These are phyloP conservation scores for Probosciger aterrimus DNA, from an alignment of 2,113 vertebrate species.

Conservation along the genomic window DNA sequence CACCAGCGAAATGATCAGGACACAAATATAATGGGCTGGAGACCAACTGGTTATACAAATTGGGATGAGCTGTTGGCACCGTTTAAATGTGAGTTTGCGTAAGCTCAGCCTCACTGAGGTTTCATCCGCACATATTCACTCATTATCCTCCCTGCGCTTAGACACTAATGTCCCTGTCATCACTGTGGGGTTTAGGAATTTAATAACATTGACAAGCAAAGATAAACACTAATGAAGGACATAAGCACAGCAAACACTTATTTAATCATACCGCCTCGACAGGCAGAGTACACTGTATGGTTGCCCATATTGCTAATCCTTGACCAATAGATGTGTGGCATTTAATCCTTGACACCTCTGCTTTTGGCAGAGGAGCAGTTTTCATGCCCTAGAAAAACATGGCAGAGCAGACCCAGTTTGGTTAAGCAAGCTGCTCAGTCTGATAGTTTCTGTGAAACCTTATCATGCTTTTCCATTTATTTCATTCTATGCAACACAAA, in stretches of 20 bases:
- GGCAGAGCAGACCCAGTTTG: background rate
- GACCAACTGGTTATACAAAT: background rate
- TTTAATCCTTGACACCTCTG: background rate
- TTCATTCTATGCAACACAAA: background rate
- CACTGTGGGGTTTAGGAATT: background rate
- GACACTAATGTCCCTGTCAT: background rate
- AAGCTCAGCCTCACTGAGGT: background rate
- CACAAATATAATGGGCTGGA: background rate
- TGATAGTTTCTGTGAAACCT: background rate
- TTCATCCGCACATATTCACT: background rate
- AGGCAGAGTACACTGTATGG: background rate
- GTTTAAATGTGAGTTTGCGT: background rate
- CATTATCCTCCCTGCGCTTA: background rate
- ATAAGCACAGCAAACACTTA: background rate
- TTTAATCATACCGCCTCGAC: background rate
- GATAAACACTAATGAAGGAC: background rate
- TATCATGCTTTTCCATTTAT: background rate
- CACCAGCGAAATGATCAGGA: background rate
- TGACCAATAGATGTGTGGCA: background rate
- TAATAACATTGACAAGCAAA: background rate
- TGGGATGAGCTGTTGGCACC: background rate
- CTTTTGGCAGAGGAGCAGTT: background rate
- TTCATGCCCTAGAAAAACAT: background rate
- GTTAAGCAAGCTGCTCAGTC: background rate
- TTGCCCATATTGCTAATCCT: background rate